Conservation (phyloP, 2,113 vertebrate species). For the Benitochromis conjunctus region DNA sequence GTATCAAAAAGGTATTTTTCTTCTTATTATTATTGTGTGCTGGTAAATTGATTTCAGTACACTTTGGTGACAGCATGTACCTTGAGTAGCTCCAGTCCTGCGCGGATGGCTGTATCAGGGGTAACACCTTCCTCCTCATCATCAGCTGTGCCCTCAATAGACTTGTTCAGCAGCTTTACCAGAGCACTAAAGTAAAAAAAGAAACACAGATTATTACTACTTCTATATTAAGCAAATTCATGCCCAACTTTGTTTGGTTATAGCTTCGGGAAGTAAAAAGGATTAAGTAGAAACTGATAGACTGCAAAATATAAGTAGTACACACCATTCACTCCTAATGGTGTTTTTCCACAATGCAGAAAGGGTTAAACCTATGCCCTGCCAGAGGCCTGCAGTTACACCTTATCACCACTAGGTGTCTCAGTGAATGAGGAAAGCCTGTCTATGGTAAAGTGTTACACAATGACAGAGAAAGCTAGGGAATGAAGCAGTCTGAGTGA, state of each 20-base stretch:
- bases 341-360: slow-evolving; percentile 48
- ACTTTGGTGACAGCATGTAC: slow-evolving; percentile 2
- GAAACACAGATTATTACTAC: background rate
- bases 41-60: background rate
- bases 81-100: slow-evolving; percentile 97
- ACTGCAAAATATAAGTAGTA: background rate
- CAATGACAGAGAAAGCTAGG: slow-evolving; percentile 25
- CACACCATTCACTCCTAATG: background rate
- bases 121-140: slow-evolving; percentile 98
- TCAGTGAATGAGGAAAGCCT: slow-evolving; percentile 51
- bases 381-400: slow-evolving; percentile 31
- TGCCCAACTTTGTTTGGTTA: background rate
- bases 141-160: slow-evolving; percentile 95
- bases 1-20: background rate
- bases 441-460: slow-evolving; percentile 23
- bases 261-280: background rate
- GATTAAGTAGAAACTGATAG: background rate
- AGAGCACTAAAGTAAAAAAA: slow-evolving; percentile 78
- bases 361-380: slow-evolving; percentile 22
- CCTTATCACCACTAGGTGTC: slow-evolving; percentile 64
- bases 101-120: slow-evolving; percentile 95
- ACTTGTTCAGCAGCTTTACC: slow-evolving; percentile 98
- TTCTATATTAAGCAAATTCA: background rate
- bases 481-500: background rate
- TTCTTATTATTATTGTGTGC: background rate